These are phyloP conservation scores for Esperia sulphurella DNA, from an alignment of 2,888 invertebrate genomes.

Conservation along the genomic window DNA sequence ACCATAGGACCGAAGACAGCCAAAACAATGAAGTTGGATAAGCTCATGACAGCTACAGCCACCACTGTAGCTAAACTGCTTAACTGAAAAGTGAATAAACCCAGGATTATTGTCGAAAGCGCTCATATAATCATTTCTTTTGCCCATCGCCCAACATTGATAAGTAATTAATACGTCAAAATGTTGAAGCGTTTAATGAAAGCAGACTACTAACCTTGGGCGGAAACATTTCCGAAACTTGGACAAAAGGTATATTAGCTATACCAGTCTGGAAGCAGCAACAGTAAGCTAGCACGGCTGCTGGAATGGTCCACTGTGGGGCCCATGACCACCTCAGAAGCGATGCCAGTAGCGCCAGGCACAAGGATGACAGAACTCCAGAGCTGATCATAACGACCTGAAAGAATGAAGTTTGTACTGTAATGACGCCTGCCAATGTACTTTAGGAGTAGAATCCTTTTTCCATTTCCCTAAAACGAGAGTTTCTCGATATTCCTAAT, in stretches of 20 bases:
- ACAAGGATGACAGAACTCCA: conserved; percentile 19
- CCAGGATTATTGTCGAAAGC: no score
- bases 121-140: no score
- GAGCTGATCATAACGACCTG: conserved; percentile 38
- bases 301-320: conserved; percentile 42
- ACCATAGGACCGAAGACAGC: conserved; percentile 25
- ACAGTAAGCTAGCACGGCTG: conserved; percentile 37
- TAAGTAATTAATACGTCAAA: no score
- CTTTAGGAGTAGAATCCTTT: no score
- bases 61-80: conserved; percentile 27
- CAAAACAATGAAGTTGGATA: conserved; percentile 29
- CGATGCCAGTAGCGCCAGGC: conserved; percentile 28
- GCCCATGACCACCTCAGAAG: conserved; percentile 35
- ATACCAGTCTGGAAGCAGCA: conserved; percentile 41
- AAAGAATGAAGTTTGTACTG: no score
- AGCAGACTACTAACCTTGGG: conserved; percentile 31
- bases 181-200: no score
- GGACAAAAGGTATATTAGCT: conserved; percentile 36
- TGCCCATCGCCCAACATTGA: no score
- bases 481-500: no score
- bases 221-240: conserved; percentile 29
- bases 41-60: conserved; percentile 19
- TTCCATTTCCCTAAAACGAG: no score
- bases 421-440: no score
- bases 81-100: conserved; percentile 25